These are phyloP conservation scores for Hydrochoerus hydrochaeris DNA, from an alignment of 2,113 vertebrate genomes.

Conservation along the genomic window DNA sequence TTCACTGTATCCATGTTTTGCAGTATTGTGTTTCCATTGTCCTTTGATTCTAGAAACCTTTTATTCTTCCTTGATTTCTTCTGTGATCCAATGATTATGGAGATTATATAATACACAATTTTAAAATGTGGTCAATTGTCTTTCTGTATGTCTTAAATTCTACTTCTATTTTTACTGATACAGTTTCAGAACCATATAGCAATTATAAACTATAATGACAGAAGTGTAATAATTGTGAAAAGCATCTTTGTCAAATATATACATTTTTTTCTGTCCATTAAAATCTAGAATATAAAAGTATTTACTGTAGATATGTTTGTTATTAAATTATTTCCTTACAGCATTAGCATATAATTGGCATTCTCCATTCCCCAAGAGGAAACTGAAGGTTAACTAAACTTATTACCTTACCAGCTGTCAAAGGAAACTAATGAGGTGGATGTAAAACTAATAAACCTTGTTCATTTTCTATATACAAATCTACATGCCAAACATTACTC, in stretches of 20 bases:
- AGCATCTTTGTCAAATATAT: conserved; percentile 52
- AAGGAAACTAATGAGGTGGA: conserved; percentile 63
- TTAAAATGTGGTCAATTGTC: background rate
- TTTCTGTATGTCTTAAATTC: background rate
- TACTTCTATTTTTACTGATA: conserved; percentile 16
- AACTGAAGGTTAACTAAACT: conserved; percentile 57
- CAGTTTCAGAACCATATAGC: background rate
- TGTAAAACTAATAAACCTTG: conserved; percentile 66
- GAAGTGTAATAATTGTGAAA: conserved; percentile 35
- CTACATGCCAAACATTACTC: conserved; percentile 54
- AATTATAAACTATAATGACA: conserved; percentile 42
- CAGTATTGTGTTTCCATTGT: no score
- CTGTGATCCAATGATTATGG: no score
- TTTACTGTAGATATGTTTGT: conserved; percentile 46
- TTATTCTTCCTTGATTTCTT: no score
- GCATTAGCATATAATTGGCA: conserved; percentile 41
- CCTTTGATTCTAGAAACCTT: no score
- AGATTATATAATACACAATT: background rate
- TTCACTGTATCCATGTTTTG: no score
- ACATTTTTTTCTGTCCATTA: conserved; percentile 37
- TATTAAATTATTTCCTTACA: conserved; percentile 59
- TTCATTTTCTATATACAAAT: conserved; percentile 64
- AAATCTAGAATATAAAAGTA: conserved; percentile 31
- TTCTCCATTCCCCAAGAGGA: conserved; percentile 54
- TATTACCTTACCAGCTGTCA: conserved; percentile 59